phyloP scores from a whole-genome alignment of 2,113 vertebrate genomes.

The Cinclus cinclus region DNA sequence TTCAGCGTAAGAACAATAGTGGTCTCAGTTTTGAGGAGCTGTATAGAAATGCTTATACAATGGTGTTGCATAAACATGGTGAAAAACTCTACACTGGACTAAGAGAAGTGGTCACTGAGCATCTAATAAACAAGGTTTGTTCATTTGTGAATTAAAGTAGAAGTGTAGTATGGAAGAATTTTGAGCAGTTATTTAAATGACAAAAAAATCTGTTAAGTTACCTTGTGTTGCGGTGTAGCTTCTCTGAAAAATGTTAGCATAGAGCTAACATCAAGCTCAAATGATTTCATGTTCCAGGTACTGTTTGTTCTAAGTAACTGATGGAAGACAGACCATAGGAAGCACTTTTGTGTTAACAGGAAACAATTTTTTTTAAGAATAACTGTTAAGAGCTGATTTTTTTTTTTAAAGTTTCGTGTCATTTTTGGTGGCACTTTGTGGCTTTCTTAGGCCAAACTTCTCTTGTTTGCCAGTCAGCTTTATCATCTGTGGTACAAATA shows the following conservation, averaged over 20 bases:
- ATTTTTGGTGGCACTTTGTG: background rate
- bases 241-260: background rate
- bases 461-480: background rate
- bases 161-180: background rate
- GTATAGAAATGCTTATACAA: constrained; percentile 98
- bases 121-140: constrained; percentile 97
- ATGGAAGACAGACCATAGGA: background rate
- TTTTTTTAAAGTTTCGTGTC: background rate
- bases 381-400: background rate
- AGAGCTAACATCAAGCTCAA: background rate
- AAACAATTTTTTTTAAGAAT: background rate
- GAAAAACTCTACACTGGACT: constrained; percentile 98
- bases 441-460: background rate
- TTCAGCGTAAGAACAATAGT: constrained; percentile 99
- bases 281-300: background rate
- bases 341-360: background rate
- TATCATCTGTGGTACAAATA: background rate
- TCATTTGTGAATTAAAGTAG: background rate
- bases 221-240: background rate
- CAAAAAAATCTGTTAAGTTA: background rate
- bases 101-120: constrained; percentile 97
- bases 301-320: background rate
- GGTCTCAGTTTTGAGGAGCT: constrained; percentile 99
- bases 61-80: constrained; percentile 99
- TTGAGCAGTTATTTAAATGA: background rate